Evolutionary conservation across 2,888 invertebrate species (phyloP), one percentile per base, ranked within the genome.

Genomic region (Pyrrhia umbra): DNA sequence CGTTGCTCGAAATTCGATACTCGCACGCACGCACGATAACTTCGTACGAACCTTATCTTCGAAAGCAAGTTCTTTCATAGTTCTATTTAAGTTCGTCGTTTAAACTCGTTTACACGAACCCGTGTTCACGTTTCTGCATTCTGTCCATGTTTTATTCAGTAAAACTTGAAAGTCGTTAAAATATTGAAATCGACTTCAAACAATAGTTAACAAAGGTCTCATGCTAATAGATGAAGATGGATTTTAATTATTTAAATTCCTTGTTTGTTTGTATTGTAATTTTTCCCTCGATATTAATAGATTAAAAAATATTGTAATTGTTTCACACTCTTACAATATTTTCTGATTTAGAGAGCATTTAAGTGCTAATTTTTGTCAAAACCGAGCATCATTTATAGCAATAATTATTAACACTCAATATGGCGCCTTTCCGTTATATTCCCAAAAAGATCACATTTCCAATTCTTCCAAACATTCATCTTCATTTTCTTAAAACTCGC

Each of bases 101-200:
- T 8, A 18, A 63, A 71, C 64, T 37, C 25, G 34, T 71, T 43
- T 15, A 21, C 21, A 23, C 6, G 8, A 63, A 34, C 27, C 27
- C 21, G 47, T 63, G 42, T 21, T 42, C 62, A 16, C 16, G 40
- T 25, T 71, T 71, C 49, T 71, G 65, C 72, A 71, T 71, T 42
- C 15, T 8, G 18, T 13, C 34, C 45, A 74, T 67, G 47, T 74
- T 74, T 68, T 68, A 68, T 68, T 74, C 68, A 68, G 25, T 16
- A 21, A 13, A 45, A 42, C 37, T 68, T 57, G 51, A 30, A 30
- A 58, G 39, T 74, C 47, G 49, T 68, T 68, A 68, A 46, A 74
- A 58, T 68, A 68, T 68, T 74, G 50, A 52, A 74, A 68, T 57
- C 47, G 23, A 51, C 34, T 50, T 18, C 27, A 21, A 27, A 45